These are phyloP conservation scores for Rotaria magnacalcarata DNA, from an alignment of 2,888 invertebrate species.

Conservation along the genomic window DNA sequence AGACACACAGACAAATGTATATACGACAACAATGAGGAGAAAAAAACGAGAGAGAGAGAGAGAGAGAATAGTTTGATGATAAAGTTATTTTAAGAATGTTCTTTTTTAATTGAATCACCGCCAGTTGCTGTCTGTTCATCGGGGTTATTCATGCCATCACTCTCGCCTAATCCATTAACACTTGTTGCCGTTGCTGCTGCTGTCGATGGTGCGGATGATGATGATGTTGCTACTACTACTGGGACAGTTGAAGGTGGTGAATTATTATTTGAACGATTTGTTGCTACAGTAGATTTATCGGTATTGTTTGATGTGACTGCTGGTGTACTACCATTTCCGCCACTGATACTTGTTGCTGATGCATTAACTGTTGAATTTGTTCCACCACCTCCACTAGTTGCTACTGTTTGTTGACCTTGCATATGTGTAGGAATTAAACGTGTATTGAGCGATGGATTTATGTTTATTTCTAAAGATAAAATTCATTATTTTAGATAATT, in stretches of 20 bases:
- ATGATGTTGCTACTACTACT: neutral
- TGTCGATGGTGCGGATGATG: neutral
- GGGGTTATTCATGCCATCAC: neutral
- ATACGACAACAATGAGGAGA: slow-evolving; percentile 10
- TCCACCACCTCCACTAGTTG: neutral
- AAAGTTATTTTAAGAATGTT: neutral
- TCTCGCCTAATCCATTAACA: neutral
- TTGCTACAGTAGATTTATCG: neutral
- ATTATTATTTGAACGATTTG: slow-evolving; percentile 32
- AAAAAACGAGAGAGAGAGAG: neutral
- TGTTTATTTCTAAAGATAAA: slow-evolving; percentile 34
- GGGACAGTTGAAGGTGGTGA: neutral
- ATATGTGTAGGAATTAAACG: slow-evolving; percentile 44
- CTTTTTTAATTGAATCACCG: neutral
- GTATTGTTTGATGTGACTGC: neutral
- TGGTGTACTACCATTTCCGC: neutral
- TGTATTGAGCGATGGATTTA: slow-evolving; percentile 39
- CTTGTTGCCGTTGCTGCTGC: neutral
- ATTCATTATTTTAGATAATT: too few relatives aligned
- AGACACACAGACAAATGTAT: neutral
- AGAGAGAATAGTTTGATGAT: neutral
- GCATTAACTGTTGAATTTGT: neutral
- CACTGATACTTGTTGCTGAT: neutral
- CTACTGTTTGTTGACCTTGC: slow-evolving; percentile 20
- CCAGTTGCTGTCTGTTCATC: slow-evolving; percentile 18